Evolutionary conservation across 2,797 vertebrate genomes (phyloP).

Genomic region (Gambusia yucatana): DNA sequence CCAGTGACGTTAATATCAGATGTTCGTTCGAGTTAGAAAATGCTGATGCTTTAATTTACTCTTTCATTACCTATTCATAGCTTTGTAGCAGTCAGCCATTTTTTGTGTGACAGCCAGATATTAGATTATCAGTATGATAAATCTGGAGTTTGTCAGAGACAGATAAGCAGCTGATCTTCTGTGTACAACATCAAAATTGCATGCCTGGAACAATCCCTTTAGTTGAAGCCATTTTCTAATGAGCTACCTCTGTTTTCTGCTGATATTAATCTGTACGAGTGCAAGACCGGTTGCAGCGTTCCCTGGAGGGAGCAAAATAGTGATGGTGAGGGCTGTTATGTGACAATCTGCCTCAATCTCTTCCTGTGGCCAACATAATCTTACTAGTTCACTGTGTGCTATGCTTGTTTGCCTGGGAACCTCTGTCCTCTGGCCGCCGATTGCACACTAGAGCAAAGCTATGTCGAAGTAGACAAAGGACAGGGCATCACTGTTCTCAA

Average conservation of each 20-base stretch:
- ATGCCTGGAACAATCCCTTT: constrained; percentile 58
- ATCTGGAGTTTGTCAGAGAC: constrained; percentile 48
- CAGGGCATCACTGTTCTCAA: constrained; percentile 49
- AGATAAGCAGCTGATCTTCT: constrained; percentile 47
- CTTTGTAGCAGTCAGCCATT: constrained; percentile 54
- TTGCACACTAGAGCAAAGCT: constrained; percentile 56
- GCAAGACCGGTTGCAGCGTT: constrained; percentile 61
- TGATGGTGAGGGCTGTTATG: constrained; percentile 72
- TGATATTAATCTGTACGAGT: constrained; percentile 69
- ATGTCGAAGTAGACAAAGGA: constrained; percentile 63
- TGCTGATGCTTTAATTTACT: constrained; percentile 46
- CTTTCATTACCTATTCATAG: constrained; percentile 58
- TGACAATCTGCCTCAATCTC: constrained; percentile 80
- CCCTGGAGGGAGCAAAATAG: constrained; percentile 74
- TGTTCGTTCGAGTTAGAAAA: constrained; percentile 25
- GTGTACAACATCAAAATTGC: constrained; percentile 47
- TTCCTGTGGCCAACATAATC: constrained; percentile 81
- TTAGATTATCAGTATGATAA: constrained; percentile 59
- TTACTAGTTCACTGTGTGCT: constrained; percentile 75
- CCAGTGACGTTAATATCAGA: constrained; percentile 28
- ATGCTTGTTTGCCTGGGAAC: constrained; percentile 63
- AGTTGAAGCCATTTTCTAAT: constrained; percentile 52
- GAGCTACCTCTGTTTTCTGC: constrained; percentile 49
- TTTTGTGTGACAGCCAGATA: constrained; percentile 59
- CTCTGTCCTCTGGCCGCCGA: constrained; percentile 50